Conservation (phyloP, 2,888 invertebrate species). For the Onthophagus sagittarius region DNA sequence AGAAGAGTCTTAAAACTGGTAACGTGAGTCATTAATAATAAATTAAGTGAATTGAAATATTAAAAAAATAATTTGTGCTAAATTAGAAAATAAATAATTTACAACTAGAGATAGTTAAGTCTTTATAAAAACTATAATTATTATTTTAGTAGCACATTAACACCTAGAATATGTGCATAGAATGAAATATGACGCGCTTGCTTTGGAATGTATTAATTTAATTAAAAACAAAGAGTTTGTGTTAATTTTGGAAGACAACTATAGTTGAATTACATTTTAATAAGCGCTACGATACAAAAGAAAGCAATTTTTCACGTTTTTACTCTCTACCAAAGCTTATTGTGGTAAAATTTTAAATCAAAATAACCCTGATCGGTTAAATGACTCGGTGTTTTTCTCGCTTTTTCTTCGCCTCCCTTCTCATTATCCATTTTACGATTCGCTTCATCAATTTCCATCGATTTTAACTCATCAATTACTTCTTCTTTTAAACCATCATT, state of each 20-base stretch:
- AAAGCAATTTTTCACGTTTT: neutral
- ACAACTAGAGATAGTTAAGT: neutral
- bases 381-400: constrained; percentile 44
- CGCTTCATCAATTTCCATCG: constrained; percentile 15
- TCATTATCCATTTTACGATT: neutral
- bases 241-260: neutral
- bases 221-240: neutral
- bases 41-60: neutral
- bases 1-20: neutral
- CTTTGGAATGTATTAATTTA: neutral
- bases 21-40: neutral
- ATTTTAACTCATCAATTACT: constrained; percentile 8
- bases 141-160: no score
- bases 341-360: constrained; percentile 75
- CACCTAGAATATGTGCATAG: no score
- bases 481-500: constrained; percentile 15
- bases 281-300: neutral
- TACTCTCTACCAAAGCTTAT: constrained; percentile 65
- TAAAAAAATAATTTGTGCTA: neutral
- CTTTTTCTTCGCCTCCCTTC: constrained; percentile 34
- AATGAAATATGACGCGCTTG: no score
- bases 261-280: neutral
- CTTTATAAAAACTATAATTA: no score
- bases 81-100: neutral
- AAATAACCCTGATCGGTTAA: constrained; percentile 64